These are phyloP conservation scores for Sciaenops ocellatus DNA, from an alignment of 2,797 vertebrate genomes.

Conservation along the genomic window DNA sequence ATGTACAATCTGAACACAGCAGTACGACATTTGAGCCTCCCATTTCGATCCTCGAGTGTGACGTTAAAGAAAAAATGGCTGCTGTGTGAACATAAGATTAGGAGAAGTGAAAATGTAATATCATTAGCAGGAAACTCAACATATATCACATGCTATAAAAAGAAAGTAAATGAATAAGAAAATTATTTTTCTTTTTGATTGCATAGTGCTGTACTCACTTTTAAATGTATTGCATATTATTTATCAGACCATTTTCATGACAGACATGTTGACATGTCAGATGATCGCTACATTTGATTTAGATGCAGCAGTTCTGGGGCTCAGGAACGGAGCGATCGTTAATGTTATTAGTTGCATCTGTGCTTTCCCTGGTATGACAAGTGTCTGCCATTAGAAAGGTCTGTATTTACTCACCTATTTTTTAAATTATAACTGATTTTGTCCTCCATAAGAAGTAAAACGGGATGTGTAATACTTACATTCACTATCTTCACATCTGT, in stretches of 20 bases:
- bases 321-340: neutral
- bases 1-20: too few species aligned
- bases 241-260: slow-evolving; percentile 4
- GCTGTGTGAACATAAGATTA: too few species aligned
- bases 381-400: neutral
- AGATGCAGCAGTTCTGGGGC: neutral
- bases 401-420: neutral
- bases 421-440: slow-evolving; percentile 27
- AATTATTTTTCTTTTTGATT: slow-evolving; percentile 24
- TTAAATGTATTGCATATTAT: slow-evolving; percentile 16
- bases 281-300: slow-evolving; percentile 26
- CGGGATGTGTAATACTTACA: slow-evolving; percentile 34
- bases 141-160: neutral
- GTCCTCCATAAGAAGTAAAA: slow-evolving; percentile 32
- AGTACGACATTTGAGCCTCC: too few species aligned
- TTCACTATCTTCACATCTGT: slow-evolving; percentile 40
- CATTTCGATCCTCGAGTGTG: neutral
- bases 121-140: neutral
- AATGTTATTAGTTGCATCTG: neutral
- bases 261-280: slow-evolving; percentile 7
- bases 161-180: neutral
- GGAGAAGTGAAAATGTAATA: neutral
- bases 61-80: neutral
- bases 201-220: slow-evolving; percentile 12
- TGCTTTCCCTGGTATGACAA: neutral